These are phyloP conservation scores for Macrosiphum euphorbiae DNA, from an alignment of 2,888 invertebrate genomes.

Conservation along the genomic window DNA sequence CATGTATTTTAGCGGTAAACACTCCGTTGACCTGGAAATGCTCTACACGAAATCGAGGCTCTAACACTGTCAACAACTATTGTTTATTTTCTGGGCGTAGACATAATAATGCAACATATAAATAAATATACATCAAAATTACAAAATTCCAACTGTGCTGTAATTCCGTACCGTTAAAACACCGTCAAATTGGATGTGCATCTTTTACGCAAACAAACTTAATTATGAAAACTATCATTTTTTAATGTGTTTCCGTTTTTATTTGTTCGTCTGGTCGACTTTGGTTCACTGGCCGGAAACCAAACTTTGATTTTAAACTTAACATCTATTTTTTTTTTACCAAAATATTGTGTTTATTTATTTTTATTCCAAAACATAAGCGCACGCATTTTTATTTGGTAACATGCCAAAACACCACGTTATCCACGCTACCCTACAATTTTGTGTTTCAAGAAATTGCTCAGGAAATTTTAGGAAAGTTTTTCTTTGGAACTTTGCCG, in stretches of 20 bases:
- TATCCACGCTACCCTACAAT: not conserved
- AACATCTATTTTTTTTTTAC: not conserved
- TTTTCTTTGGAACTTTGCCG: constrained; percentile 23
- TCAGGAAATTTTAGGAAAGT: not conserved
- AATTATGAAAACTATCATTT: not conserved
- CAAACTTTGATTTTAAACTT: not conserved
- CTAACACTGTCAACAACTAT: not conserved
- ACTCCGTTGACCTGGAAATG: not conserved
- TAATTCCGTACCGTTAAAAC: not conserved
- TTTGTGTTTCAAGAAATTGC: not conserved
- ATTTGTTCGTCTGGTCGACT: not conserved
- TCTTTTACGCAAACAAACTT: not conserved
- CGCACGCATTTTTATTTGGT: not conserved
- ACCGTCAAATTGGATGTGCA: not conserved
- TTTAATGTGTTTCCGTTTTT: not conserved
- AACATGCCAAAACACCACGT: not conserved
- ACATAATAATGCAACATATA: not conserved
- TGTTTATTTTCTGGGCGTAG: not conserved
- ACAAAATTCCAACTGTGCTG: not conserved
- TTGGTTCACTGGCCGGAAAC: not conserved
- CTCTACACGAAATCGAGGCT: not conserved
- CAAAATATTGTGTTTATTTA: not conserved
- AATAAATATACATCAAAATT: not conserved
- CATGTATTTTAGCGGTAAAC: not conserved
- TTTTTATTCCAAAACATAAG: not conserved